Percentiles rank a stretch among this genome's conserved stretches.
phyloP scores from a whole-genome alignment of 2,797 vertebrate species.

The Bucorvus abyssinicus region DNA sequence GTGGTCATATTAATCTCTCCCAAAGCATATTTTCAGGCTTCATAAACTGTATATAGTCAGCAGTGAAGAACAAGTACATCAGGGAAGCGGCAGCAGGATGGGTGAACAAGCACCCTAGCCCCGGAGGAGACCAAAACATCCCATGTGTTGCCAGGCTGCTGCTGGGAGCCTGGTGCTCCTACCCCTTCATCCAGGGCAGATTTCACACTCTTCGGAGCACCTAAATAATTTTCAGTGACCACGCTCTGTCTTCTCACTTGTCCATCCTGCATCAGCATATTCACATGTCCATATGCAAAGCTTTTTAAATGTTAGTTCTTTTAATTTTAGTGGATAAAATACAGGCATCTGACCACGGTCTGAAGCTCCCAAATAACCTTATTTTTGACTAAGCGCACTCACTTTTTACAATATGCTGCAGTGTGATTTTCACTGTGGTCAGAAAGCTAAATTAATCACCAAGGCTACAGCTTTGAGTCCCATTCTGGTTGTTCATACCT shows the following conservation, averaged over 20 bases:
- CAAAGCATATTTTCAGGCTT: background rate
- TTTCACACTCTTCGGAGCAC: background rate
- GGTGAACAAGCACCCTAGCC: background rate
- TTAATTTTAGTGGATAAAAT: background rate
- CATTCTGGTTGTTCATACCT: background rate
- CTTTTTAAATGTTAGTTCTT: background rate
- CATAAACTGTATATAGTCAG: background rate
- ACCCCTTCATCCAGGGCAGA: background rate
- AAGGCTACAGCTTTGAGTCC: background rate
- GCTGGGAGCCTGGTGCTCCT: background rate
- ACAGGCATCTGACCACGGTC: background rate
- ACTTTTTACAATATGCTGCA: background rate
- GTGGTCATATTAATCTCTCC: background rate
- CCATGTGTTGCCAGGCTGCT: fast-evolving
- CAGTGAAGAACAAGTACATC: background rate
- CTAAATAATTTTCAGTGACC: background rate
- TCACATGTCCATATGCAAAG: background rate
- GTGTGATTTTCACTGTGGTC: background rate
- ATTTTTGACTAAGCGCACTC: background rate
- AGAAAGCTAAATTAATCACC: background rate
- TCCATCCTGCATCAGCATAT: fast-evolving
- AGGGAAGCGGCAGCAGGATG: background rate
- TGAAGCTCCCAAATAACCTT: background rate
- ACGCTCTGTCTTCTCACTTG: background rate
- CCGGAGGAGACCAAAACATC: background rate